Evolutionary conservation across 1,140 invertebrate species (phyloP), one percentile per base, ranked within the genome.

Genomic region (Brevipalpus yothersi): DNA sequence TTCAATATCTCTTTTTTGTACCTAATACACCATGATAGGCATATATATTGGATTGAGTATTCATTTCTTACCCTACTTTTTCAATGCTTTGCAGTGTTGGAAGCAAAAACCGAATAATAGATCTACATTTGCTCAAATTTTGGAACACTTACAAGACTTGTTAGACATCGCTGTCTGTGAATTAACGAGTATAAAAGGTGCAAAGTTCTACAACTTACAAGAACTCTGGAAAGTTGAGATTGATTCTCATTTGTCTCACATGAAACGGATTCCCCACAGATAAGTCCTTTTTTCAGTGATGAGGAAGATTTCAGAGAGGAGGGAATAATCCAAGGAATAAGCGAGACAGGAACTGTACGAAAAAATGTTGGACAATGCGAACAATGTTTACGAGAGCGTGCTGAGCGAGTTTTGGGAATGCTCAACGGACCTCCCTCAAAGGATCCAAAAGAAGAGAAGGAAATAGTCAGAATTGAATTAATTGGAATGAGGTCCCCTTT

Each of bases 281-380:
- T 80, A 64, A 79, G 79, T 47, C 76, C 21, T 58, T 7, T 59
- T 17, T 41, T 15, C 11, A 53, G 57, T 43, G 58, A 80, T 49
- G 67, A 80, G 76, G 74, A 74, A 67, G 69, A 86, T 21, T 80
- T 85, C 53, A 76, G 79, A 61, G 74, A 86, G 39, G 80, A 84
- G 64, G 82, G 85, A 63, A 87, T 92, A 68, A 72, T 91, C 63
- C 79, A 82, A 56, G 83, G 89, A 68, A 88, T 89, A 89, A 68
- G 87, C 94, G 68, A 85, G 93, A 21, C 76, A 86, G 51, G 81
- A 87, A 68, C 81, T 91, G 57, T 96, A 95, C 69, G 86, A 95
- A 71, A 76, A 83, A 53, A 94, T 93, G 70, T 71, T 96, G 56
- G 82, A 88, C 60, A 77, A 84, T 63, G 88, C 88, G 10, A 93